These are phyloP conservation scores for Sinodicranocentrus sp. DNA, from an alignment of 2,888 invertebrate genomes.

Conservation along the genomic window DNA sequence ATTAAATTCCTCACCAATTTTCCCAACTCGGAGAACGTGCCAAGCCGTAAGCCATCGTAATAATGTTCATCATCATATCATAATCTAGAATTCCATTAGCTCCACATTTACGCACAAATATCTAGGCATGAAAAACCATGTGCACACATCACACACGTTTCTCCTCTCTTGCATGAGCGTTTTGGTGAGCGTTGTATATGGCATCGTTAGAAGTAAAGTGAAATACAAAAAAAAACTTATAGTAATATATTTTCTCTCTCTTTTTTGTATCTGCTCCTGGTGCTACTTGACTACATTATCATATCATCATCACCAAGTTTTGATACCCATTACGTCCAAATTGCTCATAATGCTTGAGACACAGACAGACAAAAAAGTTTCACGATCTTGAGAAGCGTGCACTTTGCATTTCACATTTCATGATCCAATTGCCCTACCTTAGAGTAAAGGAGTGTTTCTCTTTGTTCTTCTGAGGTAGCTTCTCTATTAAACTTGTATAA, in stretches of 20 bases:
- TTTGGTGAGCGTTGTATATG: too few species aligned
- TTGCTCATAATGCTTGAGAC: constrained; percentile 12
- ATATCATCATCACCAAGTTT: constrained; percentile 1
- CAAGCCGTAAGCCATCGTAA: constrained; percentile 39
- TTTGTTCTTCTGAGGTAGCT: too few species aligned
- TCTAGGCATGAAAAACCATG: not conserved
- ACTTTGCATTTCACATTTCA: constrained; percentile 28
- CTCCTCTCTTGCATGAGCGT: not conserved
- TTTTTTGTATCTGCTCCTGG: too few species aligned
- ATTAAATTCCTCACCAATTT: too few species aligned
- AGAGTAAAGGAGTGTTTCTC: too few species aligned
- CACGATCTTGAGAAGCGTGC: constrained; percentile 21
- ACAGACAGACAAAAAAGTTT: constrained; percentile 8
- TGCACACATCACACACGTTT: not conserved
- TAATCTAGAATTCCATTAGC: constrained; percentile 16
- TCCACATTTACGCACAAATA: constrained; percentile 20
- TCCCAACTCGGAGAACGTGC: constrained; percentile 18
- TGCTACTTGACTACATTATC: not conserved
- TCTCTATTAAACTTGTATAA: too few species aligned
- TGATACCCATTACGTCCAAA: constrained; percentile 4
- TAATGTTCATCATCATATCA: constrained; percentile 11
- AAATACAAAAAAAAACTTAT: too few species aligned
- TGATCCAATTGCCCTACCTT: constrained; percentile 54
- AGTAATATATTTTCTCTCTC: too few species aligned
- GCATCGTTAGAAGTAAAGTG: not conserved